Evolutionary conservation across 2,113 vertebrate genomes (phyloP), one percentile per base, ranked within the genome.

Genomic region (Caranx melampygus): DNA sequence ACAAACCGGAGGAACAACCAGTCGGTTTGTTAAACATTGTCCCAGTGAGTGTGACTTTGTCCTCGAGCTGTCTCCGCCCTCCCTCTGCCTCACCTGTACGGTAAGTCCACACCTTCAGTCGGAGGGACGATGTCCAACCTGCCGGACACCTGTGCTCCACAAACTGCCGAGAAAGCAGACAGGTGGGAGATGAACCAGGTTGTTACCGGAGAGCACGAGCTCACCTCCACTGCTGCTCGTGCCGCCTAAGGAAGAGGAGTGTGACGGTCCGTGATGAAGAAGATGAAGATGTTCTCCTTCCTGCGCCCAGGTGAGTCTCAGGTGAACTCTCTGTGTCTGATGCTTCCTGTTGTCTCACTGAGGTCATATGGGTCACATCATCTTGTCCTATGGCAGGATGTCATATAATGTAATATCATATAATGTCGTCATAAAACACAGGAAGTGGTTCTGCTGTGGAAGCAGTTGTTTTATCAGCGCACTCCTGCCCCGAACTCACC

Each of bases 261-360:
- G 54, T 31, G 49, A 10, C 3, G 20, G 14, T 20, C 6, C 49
- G 3, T 68, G 44, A 63, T 35, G 31, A 52, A 15, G 49, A 40
- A 2, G 16, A 79, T 16, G 60, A 84, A 60, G 42, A 63, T 87
- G 64, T 75, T 88, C 5, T 71, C 75, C 9, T 88, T 76, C n/a
- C 73, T 78, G 61, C 70, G 78, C 0, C 5, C 85, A 84, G 87
- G 89, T 91, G 62, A 87, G 89, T 40, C 8, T 5, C 45, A 47
- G 13, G 40, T 10, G 40, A 7, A 1, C 8, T 37, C 35, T 37
- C 7, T 5, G 7, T 37, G 7, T 42, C 40, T 10, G 8, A 51
- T 1, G 14, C 10, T 14, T 3, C 15, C 44, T 15, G 14, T 2
- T 51, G 0, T 52, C 13, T 61, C 35, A 57, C 57, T 63, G 15